Percentiles rank a stretch among this genome's conserved stretches.
These are phyloP conservation scores for Coenobita brevimanus DNA, from an alignment of 1,140 invertebrate species.

Conservation along the genomic window DNA sequence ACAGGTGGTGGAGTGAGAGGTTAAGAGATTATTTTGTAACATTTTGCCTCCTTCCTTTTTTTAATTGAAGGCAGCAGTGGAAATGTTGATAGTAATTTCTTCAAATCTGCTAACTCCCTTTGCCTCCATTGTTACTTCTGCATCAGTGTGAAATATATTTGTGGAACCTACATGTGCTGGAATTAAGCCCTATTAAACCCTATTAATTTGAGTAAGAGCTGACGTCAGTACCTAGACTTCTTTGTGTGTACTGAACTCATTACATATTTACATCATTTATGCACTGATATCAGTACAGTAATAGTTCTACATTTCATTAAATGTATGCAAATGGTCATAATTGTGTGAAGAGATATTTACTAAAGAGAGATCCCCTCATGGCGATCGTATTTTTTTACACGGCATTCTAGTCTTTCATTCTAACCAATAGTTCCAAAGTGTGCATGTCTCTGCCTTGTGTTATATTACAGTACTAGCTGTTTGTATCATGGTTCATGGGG, in stretches of 20 bases:
- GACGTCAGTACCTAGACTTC: too few species aligned
- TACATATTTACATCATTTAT: neutral
- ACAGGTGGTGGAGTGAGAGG: too few species aligned
- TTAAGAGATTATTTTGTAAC: too few species aligned
- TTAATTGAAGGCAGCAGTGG: too few species aligned
- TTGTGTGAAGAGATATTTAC: conserved; percentile 65
- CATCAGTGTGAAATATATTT: too few species aligned
- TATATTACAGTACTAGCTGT: conserved; percentile 63
- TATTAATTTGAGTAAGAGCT: neutral
- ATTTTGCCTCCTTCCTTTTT: too few species aligned
- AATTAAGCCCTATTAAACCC: neutral
- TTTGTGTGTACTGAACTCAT: too few species aligned
- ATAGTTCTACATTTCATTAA: conserved; percentile 47
- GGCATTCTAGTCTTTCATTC: conserved; percentile 67
- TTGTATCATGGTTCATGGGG: conserved; percentile 62
- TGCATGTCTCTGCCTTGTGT: conserved; percentile 65
- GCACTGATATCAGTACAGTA: conserved; percentile 41
- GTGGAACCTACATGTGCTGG: neutral
- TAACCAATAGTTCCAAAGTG: conserved; percentile 60
- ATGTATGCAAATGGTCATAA: conserved; percentile 65
- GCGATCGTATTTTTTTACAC: conserved; percentile 63
- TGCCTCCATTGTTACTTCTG: too few species aligned
- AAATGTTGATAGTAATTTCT: too few species aligned
- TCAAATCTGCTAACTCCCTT: too few species aligned
- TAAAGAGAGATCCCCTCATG: conserved; percentile 66